A percentile compares a stretch with the other conserved stretches of the same genome.
Conservation (phyloP, 1,140 invertebrate genomes). For the Sesamia nonagrioides region DNA sequence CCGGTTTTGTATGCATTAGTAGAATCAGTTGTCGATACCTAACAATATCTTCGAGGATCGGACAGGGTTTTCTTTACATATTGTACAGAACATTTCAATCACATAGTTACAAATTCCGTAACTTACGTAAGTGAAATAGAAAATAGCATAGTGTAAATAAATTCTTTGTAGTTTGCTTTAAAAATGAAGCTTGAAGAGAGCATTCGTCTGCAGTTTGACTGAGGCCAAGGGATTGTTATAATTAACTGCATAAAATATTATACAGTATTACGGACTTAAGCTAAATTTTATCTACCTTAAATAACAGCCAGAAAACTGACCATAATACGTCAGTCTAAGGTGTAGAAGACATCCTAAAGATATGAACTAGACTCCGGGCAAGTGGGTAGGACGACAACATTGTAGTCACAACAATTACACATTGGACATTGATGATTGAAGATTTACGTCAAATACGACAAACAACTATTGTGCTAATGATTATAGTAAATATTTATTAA, state of each 20-base stretch:
- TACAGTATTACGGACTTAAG: conserved; percentile 8
- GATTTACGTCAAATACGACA: neutral
- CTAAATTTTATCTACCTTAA: conserved; percentile 26
- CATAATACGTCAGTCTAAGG: conserved; percentile 11
- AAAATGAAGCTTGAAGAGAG: neutral
- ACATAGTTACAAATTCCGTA: neutral
- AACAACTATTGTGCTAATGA: conserved; percentile 4
- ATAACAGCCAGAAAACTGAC: conserved; percentile 33
- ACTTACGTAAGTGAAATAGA: neutral
- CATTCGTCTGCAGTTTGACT: neutral
- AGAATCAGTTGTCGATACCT: no score
- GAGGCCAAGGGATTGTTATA: neutral
- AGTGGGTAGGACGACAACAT: neutral
- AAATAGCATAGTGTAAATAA: conserved; percentile 15
- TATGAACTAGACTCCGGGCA: neutral
- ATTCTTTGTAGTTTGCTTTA: no score
- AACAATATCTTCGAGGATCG: no score
- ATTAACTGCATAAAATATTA: conserved; percentile 14
- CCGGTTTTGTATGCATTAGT: no score
- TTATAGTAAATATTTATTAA: conserved; percentile 12
- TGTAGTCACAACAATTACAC: conserved; percentile 18
- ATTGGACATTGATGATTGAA: neutral
- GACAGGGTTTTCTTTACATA: no score
- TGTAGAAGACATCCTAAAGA: conserved; percentile 11
- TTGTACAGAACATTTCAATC: neutral